phyloP scores from a whole-genome alignment of 2,888 invertebrate genomes.

The Emmelina monodactyla region DNA sequence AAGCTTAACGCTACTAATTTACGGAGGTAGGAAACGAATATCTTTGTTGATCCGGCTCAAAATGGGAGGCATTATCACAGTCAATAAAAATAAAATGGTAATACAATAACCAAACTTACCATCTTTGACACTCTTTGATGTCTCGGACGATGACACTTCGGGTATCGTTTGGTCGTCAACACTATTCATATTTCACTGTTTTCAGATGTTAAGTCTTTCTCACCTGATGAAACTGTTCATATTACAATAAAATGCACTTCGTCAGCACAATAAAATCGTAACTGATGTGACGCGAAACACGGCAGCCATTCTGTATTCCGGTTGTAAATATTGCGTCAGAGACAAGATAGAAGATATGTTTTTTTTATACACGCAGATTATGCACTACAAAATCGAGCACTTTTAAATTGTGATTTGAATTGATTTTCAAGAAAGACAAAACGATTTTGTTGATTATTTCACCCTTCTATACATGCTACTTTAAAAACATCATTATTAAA shows the following conservation, averaged over 20 bases:
- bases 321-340: conserved; percentile 58
- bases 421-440: no score
- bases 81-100: conserved; percentile 4
- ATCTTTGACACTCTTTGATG: conserved; percentile 77
- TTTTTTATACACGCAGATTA: no score
- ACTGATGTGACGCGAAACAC: conserved; percentile 43
- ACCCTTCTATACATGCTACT: no score
- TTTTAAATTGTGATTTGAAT: no score
- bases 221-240: conserved; percentile 65
- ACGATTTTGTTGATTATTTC: no score
- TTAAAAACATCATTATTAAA: no score
- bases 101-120: conserved; percentile 65
- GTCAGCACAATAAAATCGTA: conserved; percentile 41
- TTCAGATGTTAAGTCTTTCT: conserved; percentile 52
- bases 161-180: conserved; percentile 78
- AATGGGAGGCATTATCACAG: no score
- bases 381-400: no score
- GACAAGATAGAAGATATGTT: conserved; percentile 21
- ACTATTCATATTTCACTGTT: conserved; percentile 53
- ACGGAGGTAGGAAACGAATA: no score
- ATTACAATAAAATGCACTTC: conserved; percentile 39
- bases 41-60: no score
- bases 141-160: conserved; percentile 76
- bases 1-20: no score
- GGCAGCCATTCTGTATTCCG: conserved; percentile 65